Base-by-base conservation (phyloP, 2,888 invertebrate genomes). In the Colostygia pectinataria region DNA sequence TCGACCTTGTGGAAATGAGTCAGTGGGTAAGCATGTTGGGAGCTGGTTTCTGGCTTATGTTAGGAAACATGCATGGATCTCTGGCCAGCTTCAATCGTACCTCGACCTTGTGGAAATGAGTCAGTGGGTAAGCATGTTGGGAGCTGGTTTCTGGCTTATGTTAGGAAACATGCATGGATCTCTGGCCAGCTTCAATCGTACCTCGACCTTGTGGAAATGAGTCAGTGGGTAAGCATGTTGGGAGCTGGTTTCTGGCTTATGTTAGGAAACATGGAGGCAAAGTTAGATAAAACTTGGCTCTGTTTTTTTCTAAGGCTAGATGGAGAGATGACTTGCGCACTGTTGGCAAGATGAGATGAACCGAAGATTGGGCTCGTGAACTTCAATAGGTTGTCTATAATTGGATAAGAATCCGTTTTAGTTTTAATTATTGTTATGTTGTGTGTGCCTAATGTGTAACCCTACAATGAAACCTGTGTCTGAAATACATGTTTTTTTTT, bases 1-100 rank as follows among this genome's bases (percentile, higher is more conserved):
- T 43, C 61, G 77, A 79, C 83, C 84, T 83, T 85, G 80, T 53
- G 46, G 49, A 62, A 50, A 59, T 79, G 77, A 83, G 71, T 78
- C 77, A 57, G 47, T 57, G 47, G 57, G 53, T 40, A 43, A 50
- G 25, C 28, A 43, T 42, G 39, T 29, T 32, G 12, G 28, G 27
- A 15, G 12, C 34, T 36, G 25, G 31, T 31, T 31, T 36, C 29
- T 18, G 10, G 10, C 29, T 5, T 18, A n/a, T n/a, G n/a, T 15
- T 9, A 25, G 15, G 15, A 13, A 47, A 57, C 50, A 52, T 46
- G 51, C n/a, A n/a, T 14, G 24, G 61, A n/a, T n/a, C n/a, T 69
- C 68, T 74, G 76, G 60, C 74, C 75, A 72, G 69, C 71, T 66
- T 76, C 69, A 68, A 71, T 74, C 67, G 64, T 66, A 66, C 66